Evolutionary conservation across 2,888 invertebrate species (phyloP), one percentile per base, ranked within the genome.

Genomic region (Xylota sylvarum): DNA sequence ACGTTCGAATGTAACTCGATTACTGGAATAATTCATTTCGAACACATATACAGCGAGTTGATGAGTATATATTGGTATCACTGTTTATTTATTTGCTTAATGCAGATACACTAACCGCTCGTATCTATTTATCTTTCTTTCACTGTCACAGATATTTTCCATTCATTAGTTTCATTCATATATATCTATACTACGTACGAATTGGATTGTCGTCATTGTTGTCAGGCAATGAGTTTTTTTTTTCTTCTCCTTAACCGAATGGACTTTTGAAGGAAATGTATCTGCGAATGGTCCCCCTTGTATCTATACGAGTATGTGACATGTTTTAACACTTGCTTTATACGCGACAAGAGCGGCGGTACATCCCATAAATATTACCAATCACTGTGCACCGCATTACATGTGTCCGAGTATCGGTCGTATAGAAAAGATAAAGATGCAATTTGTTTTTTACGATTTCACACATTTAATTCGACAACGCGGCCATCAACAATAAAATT

Each of bases 161-260:
- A 84, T 84, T 84, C 79, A 84, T 74, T 84, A 73, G 55, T 79
- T 84, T 84, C 73, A 79, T 84, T 78, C 82, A 77, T 69, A 55
- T 19, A 5, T 37, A 40, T 10, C 5, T 65, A 35, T 30, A 19
- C 35, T 17, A 43, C 27, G 70, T n/a, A n/a, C n/a, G n/a, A n/a
- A 27, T 30, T 37, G 56, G 37, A 52, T 56, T 0, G 7, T 17
- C 7, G 17, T 46, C 17, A 19, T 46, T 46, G 46, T 46, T 14
- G 30, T 10, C 27, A 40, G 6, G 27, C 7, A 14, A 14, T 67
- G 37, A 50, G n/a, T n/a, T n/a, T n/a, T 52, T 52, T 52, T 52
- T 40, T 52, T 27, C 19, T 37, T 23, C 17, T 27, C n/a, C 9
- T n/a, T 6, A n/a, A 4, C 4, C 10, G 23, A 17, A 9, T n/a